A percentile compares a stretch with the other conserved stretches of the same genome.
Conservation (phyloP, 2,113 vertebrate genomes). For the Cepphus grylle region DNA sequence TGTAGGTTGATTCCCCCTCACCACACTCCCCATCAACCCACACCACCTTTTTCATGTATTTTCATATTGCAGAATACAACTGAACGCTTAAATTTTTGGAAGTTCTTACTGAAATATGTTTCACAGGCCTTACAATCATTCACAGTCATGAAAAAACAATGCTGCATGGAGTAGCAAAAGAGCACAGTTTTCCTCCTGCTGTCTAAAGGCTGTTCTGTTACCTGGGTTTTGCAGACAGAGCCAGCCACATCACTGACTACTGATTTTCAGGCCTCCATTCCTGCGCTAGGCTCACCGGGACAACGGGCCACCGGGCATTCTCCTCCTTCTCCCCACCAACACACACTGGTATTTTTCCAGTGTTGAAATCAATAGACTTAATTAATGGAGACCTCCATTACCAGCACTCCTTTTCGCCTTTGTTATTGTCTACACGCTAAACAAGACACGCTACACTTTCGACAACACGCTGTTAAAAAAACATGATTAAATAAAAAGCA, state of each 20-base stretch:
- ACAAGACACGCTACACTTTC: neutral
- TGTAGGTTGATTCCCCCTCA: neutral
- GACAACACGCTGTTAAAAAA: neutral
- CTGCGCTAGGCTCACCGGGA: accelerated
- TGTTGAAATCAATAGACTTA: neutral
- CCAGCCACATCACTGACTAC: accelerated
- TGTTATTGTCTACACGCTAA: neutral
- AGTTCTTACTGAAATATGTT: neutral
- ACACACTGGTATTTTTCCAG: neutral
- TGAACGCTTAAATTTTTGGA: neutral
- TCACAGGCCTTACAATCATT: neutral
- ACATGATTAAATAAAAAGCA: neutral
- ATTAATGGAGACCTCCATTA: neutral
- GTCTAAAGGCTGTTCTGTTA: neutral
- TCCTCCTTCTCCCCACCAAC: neutral
- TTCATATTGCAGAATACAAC: neutral
- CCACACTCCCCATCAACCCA: neutral
- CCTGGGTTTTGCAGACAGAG: neutral
- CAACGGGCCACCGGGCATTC: accelerated
- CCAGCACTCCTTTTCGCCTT: neutral
- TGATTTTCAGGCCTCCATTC: neutral
- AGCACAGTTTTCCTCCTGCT: neutral
- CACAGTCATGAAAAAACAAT: neutral
- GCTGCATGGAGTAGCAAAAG: neutral
- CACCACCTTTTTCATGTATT: neutral